Conservation (phyloP, 2,888 invertebrate species). For the Galeruca laticollis region DNA sequence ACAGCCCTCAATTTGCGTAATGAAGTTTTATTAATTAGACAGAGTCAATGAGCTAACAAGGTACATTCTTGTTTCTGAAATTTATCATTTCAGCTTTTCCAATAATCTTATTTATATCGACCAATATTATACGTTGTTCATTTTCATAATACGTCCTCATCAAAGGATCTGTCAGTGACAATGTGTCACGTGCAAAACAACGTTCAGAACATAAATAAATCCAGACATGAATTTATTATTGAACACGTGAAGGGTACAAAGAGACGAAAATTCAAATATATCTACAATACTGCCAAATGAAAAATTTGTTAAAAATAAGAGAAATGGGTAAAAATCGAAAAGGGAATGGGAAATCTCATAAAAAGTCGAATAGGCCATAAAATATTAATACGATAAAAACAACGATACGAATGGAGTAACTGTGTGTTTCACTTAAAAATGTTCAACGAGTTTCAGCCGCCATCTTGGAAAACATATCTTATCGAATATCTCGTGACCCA, state of each 20-base stretch:
- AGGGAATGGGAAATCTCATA: no score
- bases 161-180: slow-evolving; percentile 32
- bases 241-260: not conserved
- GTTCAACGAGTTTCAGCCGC: no score
- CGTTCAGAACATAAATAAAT: slow-evolving; percentile 12
- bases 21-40: not conserved
- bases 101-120: slow-evolving; percentile 15
- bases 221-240: not conserved
- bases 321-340: no score
- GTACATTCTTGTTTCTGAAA: not conserved
- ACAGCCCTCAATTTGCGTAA: no score
- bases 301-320: no score
- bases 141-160: slow-evolving; percentile 22
- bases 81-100: slow-evolving; percentile 2
- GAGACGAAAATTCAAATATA: not conserved
- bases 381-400: no score
- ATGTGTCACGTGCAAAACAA: slow-evolving; percentile 26
- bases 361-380: no score
- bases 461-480: no score
- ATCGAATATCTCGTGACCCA: no score
- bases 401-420: no score
- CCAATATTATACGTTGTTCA: not conserved
- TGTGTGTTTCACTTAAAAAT: no score
- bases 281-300: not conserved
- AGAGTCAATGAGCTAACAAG: not conserved